Evolutionary conservation across 2,797 vertebrate genomes (phyloP), one percentile per base, ranked within the genome.

Genomic region (Diceros bicornis): DNA sequence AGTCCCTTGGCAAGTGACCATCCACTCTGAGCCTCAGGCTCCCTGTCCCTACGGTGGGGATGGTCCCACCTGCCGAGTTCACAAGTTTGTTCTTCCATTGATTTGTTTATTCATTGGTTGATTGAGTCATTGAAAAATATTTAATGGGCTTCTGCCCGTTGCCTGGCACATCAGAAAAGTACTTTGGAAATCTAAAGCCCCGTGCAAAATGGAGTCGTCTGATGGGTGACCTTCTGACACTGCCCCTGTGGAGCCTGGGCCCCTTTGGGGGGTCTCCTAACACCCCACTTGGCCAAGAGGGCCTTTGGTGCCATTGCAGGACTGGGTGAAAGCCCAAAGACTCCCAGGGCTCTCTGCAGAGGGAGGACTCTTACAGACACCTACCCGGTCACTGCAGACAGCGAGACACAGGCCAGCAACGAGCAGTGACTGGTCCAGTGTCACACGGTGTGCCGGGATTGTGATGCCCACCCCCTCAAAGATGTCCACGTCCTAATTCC

Each of bases 331-430:
- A 57, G 3, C 29, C 13, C 1, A 1, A 12, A 1, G 12, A 52
- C 2, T 10, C 55, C 0, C 1, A 18, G 16, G 27, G 68, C 27
- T 55, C 20, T 61, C 57, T 52, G 61, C 14, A 2, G 4, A 44
- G 50, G 23, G 16, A 34, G 25, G 37, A 1, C 10, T 4, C 44
- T 32, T 2, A 34, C 66, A 7, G 47, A 66, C 34, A 1, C 68
- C 25, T 6, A 0, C 18, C n/a, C 4, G 0, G 37, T 57, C 20
- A 17, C 6, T 6, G 32, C 23, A 47, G 83, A 71, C 44, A 44
- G 85, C 64, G 72, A 59, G 13, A 41, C 8, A 1, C 68, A 41
- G 6, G 18, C 64, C 13, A 3, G 62, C 16, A 9, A 0, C 0
- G 7, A 4, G 18, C 14, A 2, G 3, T 17, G 78, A 34, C 77